Evolutionary conservation across 2,113 vertebrate genomes (phyloP).

Genomic region (Poeciliopsis prolifica): DNA sequence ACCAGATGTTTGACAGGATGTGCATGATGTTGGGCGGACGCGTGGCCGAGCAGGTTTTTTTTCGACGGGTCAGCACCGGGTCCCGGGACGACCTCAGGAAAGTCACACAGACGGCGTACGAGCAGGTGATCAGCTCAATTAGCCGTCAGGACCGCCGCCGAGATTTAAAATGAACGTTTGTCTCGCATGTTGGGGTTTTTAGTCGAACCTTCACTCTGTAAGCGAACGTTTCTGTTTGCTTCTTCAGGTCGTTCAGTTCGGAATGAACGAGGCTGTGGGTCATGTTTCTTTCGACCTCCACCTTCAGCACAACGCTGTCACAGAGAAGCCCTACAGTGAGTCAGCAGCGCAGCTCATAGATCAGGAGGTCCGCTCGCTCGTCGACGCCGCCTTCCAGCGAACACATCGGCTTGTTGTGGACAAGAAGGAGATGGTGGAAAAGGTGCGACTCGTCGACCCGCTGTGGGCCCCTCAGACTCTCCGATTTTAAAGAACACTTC

Average conservation of each 20-base stretch:
- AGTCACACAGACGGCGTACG: conserved; percentile 95
- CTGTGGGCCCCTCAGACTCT: not conserved
- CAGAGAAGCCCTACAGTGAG: conserved; percentile 94
- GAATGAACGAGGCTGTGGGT: conserved; percentile 94
- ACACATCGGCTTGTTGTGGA: conserved; percentile 78
- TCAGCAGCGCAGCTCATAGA: conserved; percentile 80
- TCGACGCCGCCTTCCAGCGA: conserved; percentile 75
- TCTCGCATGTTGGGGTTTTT: not conserved
- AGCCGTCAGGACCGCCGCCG: too few relatives aligned
- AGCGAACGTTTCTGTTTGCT: not conserved
- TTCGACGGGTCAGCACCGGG: conserved; percentile 89
- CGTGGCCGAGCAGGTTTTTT: conserved; percentile 95
- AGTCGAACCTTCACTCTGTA: not conserved
- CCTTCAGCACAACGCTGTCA: conserved; percentile 85
- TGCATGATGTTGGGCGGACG: conserved; percentile 96
- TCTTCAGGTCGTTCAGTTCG: conserved; percentile 91
- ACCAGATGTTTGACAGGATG: conserved; percentile 96
- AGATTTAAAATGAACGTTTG: not conserved
- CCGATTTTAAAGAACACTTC: not conserved
- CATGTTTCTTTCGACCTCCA: conserved; percentile 94
- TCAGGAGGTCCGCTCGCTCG: conserved; percentile 79
- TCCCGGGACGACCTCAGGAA: conserved; percentile 95
- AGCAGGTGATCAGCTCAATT: conserved; percentile 81
- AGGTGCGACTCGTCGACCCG: conserved; percentile 79
- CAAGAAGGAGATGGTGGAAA: conserved; percentile 91